A percentile compares a stretch with the other conserved stretches of the same genome.
These are phyloP conservation scores for Calypte anna DNA, from an alignment of 2,113 vertebrate species.

Conservation along the genomic window DNA sequence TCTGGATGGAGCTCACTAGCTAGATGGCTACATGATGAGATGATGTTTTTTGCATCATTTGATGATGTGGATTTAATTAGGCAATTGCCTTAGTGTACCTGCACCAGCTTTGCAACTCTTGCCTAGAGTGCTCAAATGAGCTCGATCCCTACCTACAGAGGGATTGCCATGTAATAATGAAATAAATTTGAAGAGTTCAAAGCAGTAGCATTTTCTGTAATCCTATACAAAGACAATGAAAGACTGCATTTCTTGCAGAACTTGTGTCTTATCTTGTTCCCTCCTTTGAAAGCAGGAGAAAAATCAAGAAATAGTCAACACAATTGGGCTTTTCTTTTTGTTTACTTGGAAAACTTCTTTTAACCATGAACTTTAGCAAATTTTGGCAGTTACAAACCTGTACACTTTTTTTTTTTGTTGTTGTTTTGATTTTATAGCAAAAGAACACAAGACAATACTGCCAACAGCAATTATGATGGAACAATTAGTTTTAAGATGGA, in stretches of 20 bases:
- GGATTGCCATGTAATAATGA: not conserved
- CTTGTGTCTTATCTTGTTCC: not conserved
- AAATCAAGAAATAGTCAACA: conserved; percentile 69
- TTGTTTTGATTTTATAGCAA: conserved; percentile 71
- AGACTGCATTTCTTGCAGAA: not conserved
- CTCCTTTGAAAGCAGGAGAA: conserved; percentile 38
- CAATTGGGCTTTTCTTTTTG: conserved; percentile 62
- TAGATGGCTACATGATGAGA: not conserved
- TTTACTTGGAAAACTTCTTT: conserved; percentile 83
- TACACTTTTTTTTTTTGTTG: conserved; percentile 62
- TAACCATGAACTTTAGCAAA: conserved; percentile 84
- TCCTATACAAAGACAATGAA: not conserved
- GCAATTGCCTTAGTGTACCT: not conserved
- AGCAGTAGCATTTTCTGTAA: not conserved
- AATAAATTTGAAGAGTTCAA: not conserved
- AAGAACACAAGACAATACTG: conserved; percentile 82
- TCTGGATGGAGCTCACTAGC: not conserved
- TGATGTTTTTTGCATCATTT: not conserved
- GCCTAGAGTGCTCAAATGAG: not conserved
- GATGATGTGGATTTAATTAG: not conserved
- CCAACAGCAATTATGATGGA: conserved; percentile 77
- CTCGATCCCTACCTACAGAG: not conserved
- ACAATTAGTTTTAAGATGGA: conserved; percentile 51
- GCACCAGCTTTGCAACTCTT: not conserved
- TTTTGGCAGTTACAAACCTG: conserved; percentile 85